Evolutionary conservation across 2,888 invertebrate genomes (phyloP).

Genomic region (Drosophila buzzatii): DNA sequence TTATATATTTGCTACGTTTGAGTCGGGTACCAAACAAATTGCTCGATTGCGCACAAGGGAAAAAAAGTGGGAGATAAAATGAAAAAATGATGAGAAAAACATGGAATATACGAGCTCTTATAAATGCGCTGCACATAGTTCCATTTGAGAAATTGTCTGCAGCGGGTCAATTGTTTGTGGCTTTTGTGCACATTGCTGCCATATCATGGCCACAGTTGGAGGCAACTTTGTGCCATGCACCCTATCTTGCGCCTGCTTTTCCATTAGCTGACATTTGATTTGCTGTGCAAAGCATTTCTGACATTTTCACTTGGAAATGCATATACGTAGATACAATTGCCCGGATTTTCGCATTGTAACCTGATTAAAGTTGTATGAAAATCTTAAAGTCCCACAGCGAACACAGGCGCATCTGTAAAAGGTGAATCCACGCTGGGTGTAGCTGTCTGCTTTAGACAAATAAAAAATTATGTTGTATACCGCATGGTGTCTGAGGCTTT

Average conservation of each 20-base stretch:
- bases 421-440: conserved; percentile 41
- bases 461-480: conserved; percentile 71
- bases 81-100: conserved; percentile 30
- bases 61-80: neutral
- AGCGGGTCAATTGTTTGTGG: conserved; percentile 56
- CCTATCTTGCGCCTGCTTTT: conserved; percentile 16
- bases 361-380: conserved; percentile 47
- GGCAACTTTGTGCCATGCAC: neutral
- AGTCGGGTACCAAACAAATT: conserved; percentile 2
- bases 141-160: conserved; percentile 55
- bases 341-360: conserved; percentile 16
- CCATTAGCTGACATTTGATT: conserved; percentile 50
- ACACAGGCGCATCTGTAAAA: neutral
- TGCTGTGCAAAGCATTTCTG: conserved; percentile 38
- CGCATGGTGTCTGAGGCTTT: conserved; percentile 60
- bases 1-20: conserved; percentile 10
- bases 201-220: conserved; percentile 35
- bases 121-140: conserved; percentile 35
- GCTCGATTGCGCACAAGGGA: neutral
- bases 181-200: conserved; percentile 50
- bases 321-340: conserved; percentile 25
- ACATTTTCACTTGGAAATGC: conserved; percentile 43
- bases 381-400: conserved; percentile 10
- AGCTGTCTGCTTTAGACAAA: conserved; percentile 53
- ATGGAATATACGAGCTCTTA: conserved; percentile 30